phyloP scores from a whole-genome alignment of 1,140 invertebrate genomes.

The Tetramorium alpestre region DNA sequence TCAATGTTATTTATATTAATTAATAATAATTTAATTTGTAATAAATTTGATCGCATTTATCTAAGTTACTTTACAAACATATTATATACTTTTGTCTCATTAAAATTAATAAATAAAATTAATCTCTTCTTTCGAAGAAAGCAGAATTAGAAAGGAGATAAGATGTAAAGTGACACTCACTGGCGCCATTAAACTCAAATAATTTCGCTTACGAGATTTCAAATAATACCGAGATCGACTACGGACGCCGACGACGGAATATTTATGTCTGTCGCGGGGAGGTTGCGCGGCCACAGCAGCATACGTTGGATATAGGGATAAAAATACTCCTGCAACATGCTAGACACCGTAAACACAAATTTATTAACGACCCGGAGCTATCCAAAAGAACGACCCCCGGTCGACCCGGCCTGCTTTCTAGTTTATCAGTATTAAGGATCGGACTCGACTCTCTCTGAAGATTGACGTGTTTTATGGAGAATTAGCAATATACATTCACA shows the following conservation, averaged over 20 bases:
- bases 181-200: constrained; percentile 25
- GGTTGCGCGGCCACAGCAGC: constrained; percentile 26
- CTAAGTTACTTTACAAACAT: neutral
- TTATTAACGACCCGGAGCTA: constrained; percentile 71
- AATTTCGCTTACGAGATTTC: constrained; percentile 51
- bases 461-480: constrained; percentile 41
- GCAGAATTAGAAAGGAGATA: no score
- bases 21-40: neutral
- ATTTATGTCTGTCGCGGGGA: constrained; percentile 61
- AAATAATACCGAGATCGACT: constrained; percentile 41
- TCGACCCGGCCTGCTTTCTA: constrained; percentile 51
- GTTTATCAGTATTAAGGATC: constrained; percentile 74
- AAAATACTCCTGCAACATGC: constrained; percentile 67
- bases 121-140: neutral
- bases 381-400: constrained; percentile 41
- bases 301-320: constrained; percentile 34
- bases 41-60: neutral
- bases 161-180: neutral
- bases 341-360: constrained; percentile 75
- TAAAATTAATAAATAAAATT: neutral
- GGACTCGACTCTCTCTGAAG: neutral
- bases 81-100: neutral
- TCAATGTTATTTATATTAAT: neutral
- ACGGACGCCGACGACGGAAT: constrained; percentile 6
- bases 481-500: constrained; percentile 47